Base-by-base conservation (phyloP, 2,113 vertebrate genomes). In the Archilochus colubris region DNA sequence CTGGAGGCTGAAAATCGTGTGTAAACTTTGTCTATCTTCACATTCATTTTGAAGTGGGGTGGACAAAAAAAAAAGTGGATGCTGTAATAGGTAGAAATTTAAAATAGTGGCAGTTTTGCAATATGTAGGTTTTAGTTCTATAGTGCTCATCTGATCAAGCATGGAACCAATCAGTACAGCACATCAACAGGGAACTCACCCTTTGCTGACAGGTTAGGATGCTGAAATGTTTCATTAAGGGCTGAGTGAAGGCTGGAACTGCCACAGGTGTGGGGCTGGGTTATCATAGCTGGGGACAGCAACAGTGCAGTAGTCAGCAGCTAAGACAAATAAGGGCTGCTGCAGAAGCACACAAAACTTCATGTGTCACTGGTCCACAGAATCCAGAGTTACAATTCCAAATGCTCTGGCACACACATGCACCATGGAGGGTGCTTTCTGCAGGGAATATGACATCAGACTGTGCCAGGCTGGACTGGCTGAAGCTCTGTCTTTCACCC, bases 371-470 rank as follows among this genome's bases (percentile, higher is more conserved):
- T 13, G 6, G 15, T 10, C 36, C 30, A 77, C 2, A 27, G 53
- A 53, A 88, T 43, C 28, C 58, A 55, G 27, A n/a, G 6, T 24
- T 31, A 12, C 40, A 38, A 62, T 73, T 78, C 66, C 36, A 14
- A 13, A 38, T 76, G 40, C 59, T 31, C 23, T 30, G 24, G 13
- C 61, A 54, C 12, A 46, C 13, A 57, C 7, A 48, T 0, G 4
- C 0, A 6, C 38, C 30, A 55, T 2, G 5, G 31, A 67, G 18
- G 9, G 13, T 0, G 1, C 25, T 25, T 68, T 51, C 67, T 36
- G 36, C 18, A 53, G 31, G 36, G 36, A 67, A 24, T 7, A 10
- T 16, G 20, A 13, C 5, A 1, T n/a, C 44, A 38, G 18, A 24
- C 20, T 57, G 21, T 51, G 23, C 15, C 50, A 64, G 22, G 38